A percentile compares a stretch with the other conserved stretches of the same genome.
These are phyloP conservation scores for Xylocampa areola DNA, from an alignment of 2,888 invertebrate genomes.

Conservation along the genomic window DNA sequence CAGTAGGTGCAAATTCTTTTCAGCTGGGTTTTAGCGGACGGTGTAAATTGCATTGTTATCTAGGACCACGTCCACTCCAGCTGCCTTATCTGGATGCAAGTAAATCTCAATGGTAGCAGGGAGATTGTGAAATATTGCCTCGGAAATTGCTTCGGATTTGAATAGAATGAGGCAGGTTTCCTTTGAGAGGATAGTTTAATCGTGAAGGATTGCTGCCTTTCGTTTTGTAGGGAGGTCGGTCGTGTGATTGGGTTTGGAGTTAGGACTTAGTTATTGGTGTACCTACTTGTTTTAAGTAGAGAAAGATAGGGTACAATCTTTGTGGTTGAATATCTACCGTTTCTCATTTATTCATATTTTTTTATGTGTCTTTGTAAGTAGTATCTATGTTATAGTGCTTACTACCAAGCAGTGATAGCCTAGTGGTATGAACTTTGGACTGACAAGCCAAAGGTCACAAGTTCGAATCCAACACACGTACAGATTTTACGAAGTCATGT, in stretches of 20 bases:
- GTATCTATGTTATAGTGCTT: too few species aligned
- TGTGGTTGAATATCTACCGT: too few species aligned
- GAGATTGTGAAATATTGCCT: slow-evolving; percentile 74
- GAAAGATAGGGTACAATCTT: too few species aligned
- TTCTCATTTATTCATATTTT: too few species aligned
- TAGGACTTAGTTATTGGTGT: neutral
- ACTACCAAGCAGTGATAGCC: too few species aligned
- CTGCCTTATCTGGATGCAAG: slow-evolving; percentile 77
- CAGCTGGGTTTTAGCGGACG: slow-evolving; percentile 58
- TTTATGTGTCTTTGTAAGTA: too few species aligned
- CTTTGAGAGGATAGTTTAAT: slow-evolving; percentile 60
- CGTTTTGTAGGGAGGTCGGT: slow-evolving; percentile 12
- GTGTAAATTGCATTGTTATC: slow-evolving; percentile 85
- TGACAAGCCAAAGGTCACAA: too few species aligned
- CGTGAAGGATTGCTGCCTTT: slow-evolving; percentile 46
- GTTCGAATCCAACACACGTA: too few species aligned
- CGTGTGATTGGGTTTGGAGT: slow-evolving; percentile 1
- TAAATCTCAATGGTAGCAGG: slow-evolving; percentile 71
- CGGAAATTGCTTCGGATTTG: slow-evolving; percentile 69
- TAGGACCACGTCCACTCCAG: slow-evolving; percentile 64
- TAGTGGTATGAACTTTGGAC: too few species aligned
- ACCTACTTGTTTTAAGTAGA: too few species aligned
- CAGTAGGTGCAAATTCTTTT: slow-evolving; percentile 52
- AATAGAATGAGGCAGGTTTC: slow-evolving; percentile 59
- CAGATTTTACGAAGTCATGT: too few species aligned